phyloP scores from a whole-genome alignment of 2,113 vertebrate genomes.

The Eonycteris spelaea region DNA sequence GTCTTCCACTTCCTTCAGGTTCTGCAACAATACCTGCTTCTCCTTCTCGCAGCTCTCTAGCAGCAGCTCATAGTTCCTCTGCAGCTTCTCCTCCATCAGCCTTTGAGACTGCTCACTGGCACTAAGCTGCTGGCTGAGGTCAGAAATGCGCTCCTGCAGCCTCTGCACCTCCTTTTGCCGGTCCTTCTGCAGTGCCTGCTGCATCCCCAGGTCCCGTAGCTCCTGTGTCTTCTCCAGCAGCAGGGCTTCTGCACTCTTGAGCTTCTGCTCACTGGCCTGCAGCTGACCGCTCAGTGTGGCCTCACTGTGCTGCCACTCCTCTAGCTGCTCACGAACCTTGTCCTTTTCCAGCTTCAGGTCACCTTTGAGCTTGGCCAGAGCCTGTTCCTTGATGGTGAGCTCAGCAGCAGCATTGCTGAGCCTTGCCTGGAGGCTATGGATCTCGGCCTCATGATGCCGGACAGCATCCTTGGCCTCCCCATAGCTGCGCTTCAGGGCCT shows the following conservation, averaged over 20 bases:
- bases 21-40: conserved; percentile 86
- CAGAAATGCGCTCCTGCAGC: conserved; percentile 90
- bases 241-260: conserved; percentile 89
- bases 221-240: conserved; percentile 93
- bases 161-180: conserved; percentile 91
- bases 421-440: conserved; percentile 90
- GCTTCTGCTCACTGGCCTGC: conserved; percentile 91
- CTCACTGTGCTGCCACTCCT: conserved; percentile 88
- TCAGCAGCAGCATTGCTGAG: conserved; percentile 90
- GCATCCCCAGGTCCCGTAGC: conserved; percentile 89
- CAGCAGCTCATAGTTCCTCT: conserved; percentile 86
- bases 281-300: conserved; percentile 87
- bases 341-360: conserved; percentile 92
- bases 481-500: conserved; percentile 91
- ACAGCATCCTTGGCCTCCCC: conserved; percentile 93
- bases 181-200: conserved; percentile 92
- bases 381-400: conserved; percentile 92
- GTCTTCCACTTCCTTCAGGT: conserved; percentile 89
- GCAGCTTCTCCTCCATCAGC: conserved; percentile 92
- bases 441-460: conserved; percentile 91
- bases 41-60: conserved; percentile 92
- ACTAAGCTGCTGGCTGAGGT: conserved; percentile 87
- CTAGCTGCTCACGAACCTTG: conserved; percentile 89
- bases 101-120: conserved; percentile 88
- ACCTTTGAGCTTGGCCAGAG: conserved; percentile 89